A percentile compares a stretch with the other conserved stretches of the same genome.
Evolutionary conservation across 2,888 invertebrate species (phyloP).

Genomic region (Volucella inflata): DNA sequence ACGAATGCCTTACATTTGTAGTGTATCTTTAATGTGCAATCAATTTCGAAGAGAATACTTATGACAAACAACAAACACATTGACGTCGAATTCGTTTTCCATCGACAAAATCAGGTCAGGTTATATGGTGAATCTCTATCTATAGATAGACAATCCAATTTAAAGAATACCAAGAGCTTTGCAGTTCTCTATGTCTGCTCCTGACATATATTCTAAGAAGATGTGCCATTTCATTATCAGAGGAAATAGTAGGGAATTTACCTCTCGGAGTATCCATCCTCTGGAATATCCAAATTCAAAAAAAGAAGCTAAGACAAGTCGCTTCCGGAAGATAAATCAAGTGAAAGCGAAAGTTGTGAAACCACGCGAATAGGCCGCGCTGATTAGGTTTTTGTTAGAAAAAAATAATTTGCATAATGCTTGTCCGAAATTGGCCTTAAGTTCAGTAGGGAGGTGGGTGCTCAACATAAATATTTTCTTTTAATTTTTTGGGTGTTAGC

Average conservation of each 20-base stretch:
- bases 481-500: too few relatives aligned
- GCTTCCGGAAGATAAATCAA: constrained; percentile 23
- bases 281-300: constrained; percentile 11
- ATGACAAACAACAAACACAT: constrained; percentile 15
- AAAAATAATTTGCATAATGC: constrained; percentile 40
- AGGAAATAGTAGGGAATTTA: too few relatives aligned
- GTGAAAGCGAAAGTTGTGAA: constrained; percentile 76
- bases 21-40: constrained; percentile 40
- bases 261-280: too few relatives aligned
- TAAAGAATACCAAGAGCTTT: background rate
- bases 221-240: too few relatives aligned
- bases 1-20: background rate
- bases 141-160: constrained; percentile 28
- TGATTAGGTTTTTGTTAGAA: constrained; percentile 40
- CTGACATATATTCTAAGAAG: too few relatives aligned
- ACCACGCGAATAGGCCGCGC: constrained; percentile 51
- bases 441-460: too few relatives aligned
- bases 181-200: too few relatives aligned
- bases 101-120: constrained; percentile 63
- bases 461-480: too few relatives aligned
- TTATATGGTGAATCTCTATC: background rate
- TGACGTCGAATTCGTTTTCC: constrained; percentile 36
- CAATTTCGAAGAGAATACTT: constrained; percentile 9
- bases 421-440: constrained; percentile 13
- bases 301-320: background rate